A percentile compares a stretch with the other conserved stretches of the same genome.
Conservation (phyloP, 2,888 invertebrate species). For the Noctua comes region DNA sequence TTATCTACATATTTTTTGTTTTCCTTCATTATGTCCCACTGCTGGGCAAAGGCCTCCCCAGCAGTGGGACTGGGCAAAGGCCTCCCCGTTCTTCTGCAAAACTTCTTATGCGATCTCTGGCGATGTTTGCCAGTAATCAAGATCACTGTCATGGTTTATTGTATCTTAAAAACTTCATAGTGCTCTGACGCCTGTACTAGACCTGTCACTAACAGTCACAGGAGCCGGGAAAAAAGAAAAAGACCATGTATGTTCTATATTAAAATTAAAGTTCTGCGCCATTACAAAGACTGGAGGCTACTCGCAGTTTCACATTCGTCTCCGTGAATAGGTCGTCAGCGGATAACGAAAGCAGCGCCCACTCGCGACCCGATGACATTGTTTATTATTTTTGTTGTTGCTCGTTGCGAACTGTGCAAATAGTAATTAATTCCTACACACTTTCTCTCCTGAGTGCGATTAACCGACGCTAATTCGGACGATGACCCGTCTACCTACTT, state of each 20-base stretch:
- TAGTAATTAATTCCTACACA: slow-evolving; percentile 86
- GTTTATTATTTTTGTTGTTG: slow-evolving; percentile 82
- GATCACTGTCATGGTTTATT: not conserved
- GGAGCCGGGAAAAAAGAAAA: not conserved
- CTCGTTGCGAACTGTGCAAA: slow-evolving; percentile 77
- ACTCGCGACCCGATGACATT: slow-evolving; percentile 83
- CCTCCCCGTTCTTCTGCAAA: not conserved
- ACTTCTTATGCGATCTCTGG: not conserved
- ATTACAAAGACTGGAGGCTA: slow-evolving; percentile 22
- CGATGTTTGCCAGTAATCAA: not conserved
- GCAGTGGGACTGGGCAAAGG: not conserved
- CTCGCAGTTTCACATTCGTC: slow-evolving; percentile 18
- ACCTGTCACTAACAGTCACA: not conserved
- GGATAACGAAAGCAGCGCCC: slow-evolving; percentile 71
- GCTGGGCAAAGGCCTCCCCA: not conserved
- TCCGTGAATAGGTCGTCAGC: slow-evolving; percentile 49
- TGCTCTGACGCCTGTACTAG: not conserved
- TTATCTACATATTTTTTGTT: not conserved
- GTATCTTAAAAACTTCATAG: not conserved
- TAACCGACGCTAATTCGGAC: slow-evolving; percentile 76
- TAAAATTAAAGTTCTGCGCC: not conserved
- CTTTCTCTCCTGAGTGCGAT: slow-evolving; percentile 78
- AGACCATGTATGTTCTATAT: not conserved
- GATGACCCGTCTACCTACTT: slow-evolving; percentile 82
- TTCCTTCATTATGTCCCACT: not conserved